These are phyloP conservation scores for Paguma larvata DNA, from an alignment of 2,797 vertebrate genomes.

Conservation along the genomic window DNA sequence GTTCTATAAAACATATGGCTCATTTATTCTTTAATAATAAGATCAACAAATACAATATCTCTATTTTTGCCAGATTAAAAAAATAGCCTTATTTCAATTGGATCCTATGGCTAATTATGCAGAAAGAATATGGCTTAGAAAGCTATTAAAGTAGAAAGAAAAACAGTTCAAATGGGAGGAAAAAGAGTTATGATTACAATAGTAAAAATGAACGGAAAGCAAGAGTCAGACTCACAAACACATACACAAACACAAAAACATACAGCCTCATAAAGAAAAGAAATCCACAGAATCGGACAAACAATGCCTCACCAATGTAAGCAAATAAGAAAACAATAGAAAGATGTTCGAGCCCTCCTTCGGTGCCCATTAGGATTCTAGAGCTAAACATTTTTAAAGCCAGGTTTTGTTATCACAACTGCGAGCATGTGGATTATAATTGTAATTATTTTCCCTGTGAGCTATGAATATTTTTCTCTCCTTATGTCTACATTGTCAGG, in stretches of 20 bases:
- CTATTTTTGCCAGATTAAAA: slow-evolving; percentile 7
- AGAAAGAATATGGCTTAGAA: slow-evolving; percentile 16
- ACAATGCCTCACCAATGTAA: not conserved
- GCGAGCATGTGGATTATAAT: slow-evolving; percentile 21
- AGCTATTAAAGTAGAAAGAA: not conserved
- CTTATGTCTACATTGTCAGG: not conserved
- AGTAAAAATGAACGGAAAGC: not conserved
- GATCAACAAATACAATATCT: not conserved
- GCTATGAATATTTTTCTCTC: slow-evolving; percentile 7
- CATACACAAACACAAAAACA: not conserved
- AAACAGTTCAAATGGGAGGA: not conserved
- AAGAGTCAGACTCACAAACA: not conserved
- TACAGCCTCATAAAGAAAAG: not conserved
- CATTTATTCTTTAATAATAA: slow-evolving; percentile 61
- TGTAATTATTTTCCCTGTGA: slow-evolving; percentile 44
- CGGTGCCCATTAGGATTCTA: not conserved
- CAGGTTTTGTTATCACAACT: slow-evolving; percentile 31
- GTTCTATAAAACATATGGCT: not conserved
- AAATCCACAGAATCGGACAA: not conserved
- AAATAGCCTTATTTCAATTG: slow-evolving; percentile 36
- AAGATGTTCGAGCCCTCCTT: not conserved
- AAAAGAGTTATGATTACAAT: not conserved
- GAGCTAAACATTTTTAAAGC: slow-evolving; percentile 47
- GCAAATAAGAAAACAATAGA: not conserved
- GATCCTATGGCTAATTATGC: slow-evolving; percentile 35